A percentile compares a stretch with the other conserved stretches of the same genome.
These are phyloP conservation scores for Phymanthus crucifer DNA, from an alignment of 92 coral and sea anemone genomes.

Conservation along the genomic window DNA sequence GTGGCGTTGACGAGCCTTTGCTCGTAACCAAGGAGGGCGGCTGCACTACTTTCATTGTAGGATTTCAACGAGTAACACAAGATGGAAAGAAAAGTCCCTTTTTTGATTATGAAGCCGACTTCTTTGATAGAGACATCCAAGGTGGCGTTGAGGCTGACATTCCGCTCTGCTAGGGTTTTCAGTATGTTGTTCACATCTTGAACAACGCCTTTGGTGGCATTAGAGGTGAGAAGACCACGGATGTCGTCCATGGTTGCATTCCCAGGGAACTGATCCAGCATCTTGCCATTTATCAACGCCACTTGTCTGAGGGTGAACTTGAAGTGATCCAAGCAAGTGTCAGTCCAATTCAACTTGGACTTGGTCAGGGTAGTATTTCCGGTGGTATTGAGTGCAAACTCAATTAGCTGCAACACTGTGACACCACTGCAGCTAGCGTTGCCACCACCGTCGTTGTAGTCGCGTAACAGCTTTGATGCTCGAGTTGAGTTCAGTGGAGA, in stretches of 20 bases:
- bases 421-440: neutral
- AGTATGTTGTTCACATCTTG: neutral
- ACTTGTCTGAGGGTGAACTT: slow-evolving; percentile 26
- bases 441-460: slow-evolving; percentile 1
- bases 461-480: neutral
- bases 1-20: slow-evolving; percentile 25
- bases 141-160: neutral
- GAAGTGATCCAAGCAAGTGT: slow-evolving; percentile 3
- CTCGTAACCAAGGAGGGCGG: neutral
- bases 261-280: slow-evolving; percentile 9
- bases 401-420: slow-evolving; percentile 16
- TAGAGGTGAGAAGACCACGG: neutral
- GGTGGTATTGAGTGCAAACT: slow-evolving; percentile 20
- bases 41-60: neutral
- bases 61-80: slow-evolving; percentile 16
- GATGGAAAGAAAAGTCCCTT: neutral
- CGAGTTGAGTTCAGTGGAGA: neutral
- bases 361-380: neutral
- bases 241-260: slow-evolving; percentile 7
- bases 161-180: neutral
- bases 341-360: neutral
- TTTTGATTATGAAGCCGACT: neutral
- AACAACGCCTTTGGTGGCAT: slow-evolving; percentile 8
- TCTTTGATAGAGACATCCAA: slow-evolving; percentile 6
- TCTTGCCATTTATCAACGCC: slow-evolving; percentile 11